Evolutionary conservation across 2,888 invertebrate species (phyloP), one percentile per base, ranked within the genome.

Genomic region (Trimorus sp.): DNA sequence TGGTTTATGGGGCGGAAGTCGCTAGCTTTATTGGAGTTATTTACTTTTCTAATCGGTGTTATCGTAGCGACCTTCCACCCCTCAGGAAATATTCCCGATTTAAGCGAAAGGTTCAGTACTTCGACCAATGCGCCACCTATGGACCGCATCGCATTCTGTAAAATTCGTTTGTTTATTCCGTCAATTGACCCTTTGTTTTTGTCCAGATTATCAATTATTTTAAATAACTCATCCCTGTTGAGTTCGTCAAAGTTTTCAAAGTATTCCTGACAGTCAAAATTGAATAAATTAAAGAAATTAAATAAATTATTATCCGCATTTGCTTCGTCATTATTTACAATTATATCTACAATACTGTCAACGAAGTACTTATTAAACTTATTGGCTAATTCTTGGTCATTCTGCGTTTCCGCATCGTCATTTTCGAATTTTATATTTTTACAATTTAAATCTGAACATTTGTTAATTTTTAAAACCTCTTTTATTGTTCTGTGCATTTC

Each of bases 281-380:
- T 40, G 40, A 59, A 12, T 11, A 56, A 11, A 37, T 56, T 40
- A 42, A 40, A 12, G 0, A 56, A 11, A 37, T 56, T 14, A 42
- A 40, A 40, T 40, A 40, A 58, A 58, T 58, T 58, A 38, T n/a
- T 11, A 42, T 59, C 12, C 8, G 15, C 11, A 36, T 56, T 56
- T 26, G 36, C 36, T 45, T 15, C 15, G 36, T 59, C 12, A 14
- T 9, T 2, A 40, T 40, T 59, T 59, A 40, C 1, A 15, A 62
- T 12, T 37, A 63, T 63, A 63, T 60, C 26, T 45, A 40, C 60
- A 60, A 60, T 60, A 11, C 26, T 45, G 3, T 45, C n/a, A 26
- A 49, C 53, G 53, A 53, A 65, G 12, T 15, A 65, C 0, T 51
- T 53, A 66, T 66, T 66, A 42, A 66, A 66, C n/a, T 63, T 63